phyloP scores from a whole-genome alignment of 2,113 vertebrate species.

The Paedocypris sp. region DNA sequence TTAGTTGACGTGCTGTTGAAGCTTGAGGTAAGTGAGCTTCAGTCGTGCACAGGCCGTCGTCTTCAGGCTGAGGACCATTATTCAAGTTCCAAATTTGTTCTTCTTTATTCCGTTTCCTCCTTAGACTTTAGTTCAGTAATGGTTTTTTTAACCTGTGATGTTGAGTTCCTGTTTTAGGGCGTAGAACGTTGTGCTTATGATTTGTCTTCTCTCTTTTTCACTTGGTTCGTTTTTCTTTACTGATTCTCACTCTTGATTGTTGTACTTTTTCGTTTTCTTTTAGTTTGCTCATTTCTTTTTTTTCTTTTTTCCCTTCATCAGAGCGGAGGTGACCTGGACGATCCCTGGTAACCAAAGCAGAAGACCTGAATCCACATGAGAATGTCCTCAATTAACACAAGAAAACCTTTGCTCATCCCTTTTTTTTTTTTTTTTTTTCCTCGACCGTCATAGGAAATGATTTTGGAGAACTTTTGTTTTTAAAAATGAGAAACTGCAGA shows the following conservation, averaged over 20 bases:
- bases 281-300: conserved; percentile 40
- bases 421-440: conserved; percentile 53
- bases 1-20: background rate
- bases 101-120: too few relatives aligned
- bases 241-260: conserved; percentile 3
- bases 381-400: conserved; percentile 72
- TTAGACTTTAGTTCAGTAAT: too few relatives aligned
- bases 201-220: background rate
- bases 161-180: too few relatives aligned
- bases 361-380: conserved; percentile 47
- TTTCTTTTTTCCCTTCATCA: conserved; percentile 59
- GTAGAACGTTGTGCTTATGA: too few relatives aligned
- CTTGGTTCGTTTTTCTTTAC: background rate
- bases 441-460: conserved; percentile 56
- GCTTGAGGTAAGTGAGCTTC: conserved; percentile 10
- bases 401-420: conserved; percentile 68
- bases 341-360: conserved; percentile 85
- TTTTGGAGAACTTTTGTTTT: conserved; percentile 48
- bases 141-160: too few relatives aligned
- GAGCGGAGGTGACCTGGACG: conserved; percentile 94
- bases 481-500: conserved; percentile 69
- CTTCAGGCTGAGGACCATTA: background rate
- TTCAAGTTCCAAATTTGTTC: too few relatives aligned
- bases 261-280: conserved; percentile 1
- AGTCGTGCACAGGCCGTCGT: background rate